phyloP scores from a whole-genome alignment of 2,888 invertebrate genomes.

The Hetaerina titia region DNA sequence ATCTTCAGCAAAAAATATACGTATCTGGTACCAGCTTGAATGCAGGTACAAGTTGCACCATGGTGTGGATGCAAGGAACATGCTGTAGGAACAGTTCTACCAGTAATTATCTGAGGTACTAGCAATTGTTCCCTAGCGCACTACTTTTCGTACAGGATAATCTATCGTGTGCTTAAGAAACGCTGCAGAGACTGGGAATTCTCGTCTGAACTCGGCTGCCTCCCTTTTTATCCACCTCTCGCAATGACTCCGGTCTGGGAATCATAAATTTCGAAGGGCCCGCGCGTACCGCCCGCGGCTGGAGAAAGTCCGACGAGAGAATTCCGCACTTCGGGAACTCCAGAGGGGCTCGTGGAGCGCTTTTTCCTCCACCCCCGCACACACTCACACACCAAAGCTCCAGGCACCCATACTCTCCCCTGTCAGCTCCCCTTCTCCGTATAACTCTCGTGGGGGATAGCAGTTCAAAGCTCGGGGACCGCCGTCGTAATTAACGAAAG shows the following conservation, averaged over 20 bases:
- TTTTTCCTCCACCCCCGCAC: not conserved
- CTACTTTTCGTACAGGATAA: not conserved
- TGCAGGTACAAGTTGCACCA: no score
- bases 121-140: not conserved
- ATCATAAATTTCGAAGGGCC: not conserved
- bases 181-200: not conserved
- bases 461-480: constrained; percentile 32
- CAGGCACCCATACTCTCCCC: not conserved
- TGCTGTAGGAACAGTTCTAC: no score
- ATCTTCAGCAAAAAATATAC: no score
- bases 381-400: not conserved
- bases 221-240: not conserved
- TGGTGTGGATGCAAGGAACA: no score
- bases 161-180: not conserved
- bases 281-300: not conserved
- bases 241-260: not conserved
- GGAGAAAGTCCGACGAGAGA: not conserved
- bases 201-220: not conserved
- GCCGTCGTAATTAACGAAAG: constrained; percentile 10
- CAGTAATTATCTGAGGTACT: not conserved
- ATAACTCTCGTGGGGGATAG: not conserved
- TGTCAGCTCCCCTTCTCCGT: no score
- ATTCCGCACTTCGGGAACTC: not conserved
- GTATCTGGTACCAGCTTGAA: no score
- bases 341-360: not conserved